Conservation (phyloP, 2,113 vertebrate genomes). For the Callipepla californica region DNA sequence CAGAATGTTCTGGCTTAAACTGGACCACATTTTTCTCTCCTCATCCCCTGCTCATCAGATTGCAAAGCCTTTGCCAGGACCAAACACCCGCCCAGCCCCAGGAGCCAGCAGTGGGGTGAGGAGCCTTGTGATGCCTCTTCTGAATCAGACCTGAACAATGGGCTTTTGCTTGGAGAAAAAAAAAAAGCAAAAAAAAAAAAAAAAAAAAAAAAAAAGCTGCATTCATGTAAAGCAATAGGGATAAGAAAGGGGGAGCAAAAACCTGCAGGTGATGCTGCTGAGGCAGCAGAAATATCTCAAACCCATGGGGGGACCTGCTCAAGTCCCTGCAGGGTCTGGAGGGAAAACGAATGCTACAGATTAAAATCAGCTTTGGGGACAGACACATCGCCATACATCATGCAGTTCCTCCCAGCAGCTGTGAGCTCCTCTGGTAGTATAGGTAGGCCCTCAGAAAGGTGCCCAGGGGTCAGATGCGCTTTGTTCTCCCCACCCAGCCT, state of each 20-base stretch:
- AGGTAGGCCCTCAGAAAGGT: not conserved
- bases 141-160: not conserved
- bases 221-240: not conserved
- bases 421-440: not conserved
- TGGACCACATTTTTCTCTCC: not conserved
- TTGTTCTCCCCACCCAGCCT: constrained; percentile 36
- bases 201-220: not conserved
- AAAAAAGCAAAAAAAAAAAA: too few species aligned
- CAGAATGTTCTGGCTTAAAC: not conserved
- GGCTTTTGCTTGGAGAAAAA: not conserved
- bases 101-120: fast-evolving
- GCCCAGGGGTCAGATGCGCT: fast-evolving
- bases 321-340: not conserved
- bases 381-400: not conserved
- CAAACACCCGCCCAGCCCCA: not conserved
- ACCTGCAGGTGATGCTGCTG: not conserved
- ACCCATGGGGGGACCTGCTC: not conserved
- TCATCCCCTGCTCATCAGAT: not conserved
- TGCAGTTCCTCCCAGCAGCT: not conserved
- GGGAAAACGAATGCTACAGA: not conserved
- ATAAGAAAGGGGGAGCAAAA: not conserved
- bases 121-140: fast-evolving
- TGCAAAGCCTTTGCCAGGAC: not conserved
- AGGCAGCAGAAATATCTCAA: not conserved
- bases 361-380: not conserved